A percentile compares a stretch with the other conserved stretches of the same genome.
Evolutionary conservation across 2,113 vertebrate genomes (phyloP).

Genomic region (Eudorcas thomsonii): DNA sequence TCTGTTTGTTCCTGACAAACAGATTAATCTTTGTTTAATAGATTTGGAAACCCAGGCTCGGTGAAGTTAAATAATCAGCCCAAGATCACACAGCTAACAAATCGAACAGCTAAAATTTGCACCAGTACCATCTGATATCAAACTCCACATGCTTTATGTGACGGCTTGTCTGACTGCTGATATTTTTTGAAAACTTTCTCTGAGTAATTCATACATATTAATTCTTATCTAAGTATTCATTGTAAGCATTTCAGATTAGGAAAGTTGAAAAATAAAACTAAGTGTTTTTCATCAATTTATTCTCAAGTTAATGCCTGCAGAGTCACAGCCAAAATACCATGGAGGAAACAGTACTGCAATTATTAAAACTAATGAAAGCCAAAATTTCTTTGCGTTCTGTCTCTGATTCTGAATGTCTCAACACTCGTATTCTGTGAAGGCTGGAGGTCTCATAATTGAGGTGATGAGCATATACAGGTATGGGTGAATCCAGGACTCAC

Average conservation of each 20-base stretch:
- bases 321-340: background rate
- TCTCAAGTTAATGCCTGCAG: background rate
- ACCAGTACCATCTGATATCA: background rate
- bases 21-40: background rate
- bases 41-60: background rate
- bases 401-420: background rate
- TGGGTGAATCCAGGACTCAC: background rate
- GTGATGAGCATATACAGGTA: background rate
- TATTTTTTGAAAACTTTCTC: constrained; percentile 40
- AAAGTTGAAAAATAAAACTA: constrained; percentile 35
- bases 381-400: background rate
- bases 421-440: background rate
- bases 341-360: background rate
- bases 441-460: background rate
- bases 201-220: constrained; percentile 13
- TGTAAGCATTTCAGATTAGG: background rate
- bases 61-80: background rate
- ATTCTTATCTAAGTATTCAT: constrained; percentile 19
- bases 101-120: background rate
- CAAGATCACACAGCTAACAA: background rate
- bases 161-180: background rate
- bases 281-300: constrained; percentile 20
- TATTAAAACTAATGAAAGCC: background rate
- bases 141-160: background rate
- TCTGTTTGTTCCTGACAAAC: background rate